phyloP scores from a whole-genome alignment of 2,797 vertebrate genomes.

The Chiloscyllium punctatum region DNA sequence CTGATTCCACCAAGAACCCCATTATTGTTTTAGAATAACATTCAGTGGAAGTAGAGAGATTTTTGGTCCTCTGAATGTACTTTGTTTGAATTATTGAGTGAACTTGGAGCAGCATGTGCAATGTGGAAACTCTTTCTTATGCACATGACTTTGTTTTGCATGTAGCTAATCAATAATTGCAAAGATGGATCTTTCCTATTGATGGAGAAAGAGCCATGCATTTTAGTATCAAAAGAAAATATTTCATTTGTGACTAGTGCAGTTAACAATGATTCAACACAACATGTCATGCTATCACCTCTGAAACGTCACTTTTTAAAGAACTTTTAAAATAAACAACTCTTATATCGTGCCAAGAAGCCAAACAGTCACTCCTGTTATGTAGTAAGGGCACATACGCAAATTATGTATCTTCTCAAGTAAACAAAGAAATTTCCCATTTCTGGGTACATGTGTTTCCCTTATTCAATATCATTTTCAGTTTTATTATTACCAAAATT shows the following conservation, averaged over 20 bases:
- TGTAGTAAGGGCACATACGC: no score
- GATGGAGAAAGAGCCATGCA: neutral
- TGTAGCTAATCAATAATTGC: no score
- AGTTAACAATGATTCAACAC: neutral
- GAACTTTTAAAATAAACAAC: neutral
- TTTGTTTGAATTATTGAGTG: neutral
- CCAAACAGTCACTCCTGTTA: neutral
- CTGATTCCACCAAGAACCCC: no score
- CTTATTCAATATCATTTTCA: neutral
- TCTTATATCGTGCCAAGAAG: neutral
- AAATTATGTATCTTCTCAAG: neutral
- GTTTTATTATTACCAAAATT: neutral
- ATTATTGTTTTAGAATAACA: no score
- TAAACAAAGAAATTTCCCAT: neutral
- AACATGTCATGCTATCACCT: neutral
- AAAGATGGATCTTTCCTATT: neutral
- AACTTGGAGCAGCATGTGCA: neutral
- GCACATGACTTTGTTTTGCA: neutral
- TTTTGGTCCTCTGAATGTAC: neutral
- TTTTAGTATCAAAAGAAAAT: neutral
- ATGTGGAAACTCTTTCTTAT: neutral
- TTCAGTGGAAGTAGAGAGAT: neutral
- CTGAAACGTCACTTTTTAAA: neutral
- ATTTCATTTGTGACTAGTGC: neutral
- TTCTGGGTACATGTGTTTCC: neutral